Evolutionary conservation across 2,113 vertebrate species (phyloP), one percentile per base, ranked within the genome.

Genomic region (Puma concolor): DNA sequence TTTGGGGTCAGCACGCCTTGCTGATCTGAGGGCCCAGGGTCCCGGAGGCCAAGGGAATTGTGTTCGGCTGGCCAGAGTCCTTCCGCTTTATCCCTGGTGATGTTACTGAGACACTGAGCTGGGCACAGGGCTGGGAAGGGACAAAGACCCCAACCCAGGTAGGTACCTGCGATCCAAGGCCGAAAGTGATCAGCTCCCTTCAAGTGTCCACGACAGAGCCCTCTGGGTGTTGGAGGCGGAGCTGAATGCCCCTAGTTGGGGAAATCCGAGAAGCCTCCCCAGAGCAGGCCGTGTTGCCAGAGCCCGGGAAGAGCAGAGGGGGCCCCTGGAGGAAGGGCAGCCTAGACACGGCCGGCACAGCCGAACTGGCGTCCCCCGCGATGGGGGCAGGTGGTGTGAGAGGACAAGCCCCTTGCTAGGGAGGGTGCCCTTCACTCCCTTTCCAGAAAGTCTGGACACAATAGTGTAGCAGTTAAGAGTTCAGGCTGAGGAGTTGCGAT

Each of bases 311-410:
- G 25, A 52, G 54, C 25, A 6, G 14, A 4, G 44, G 11, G 41
- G 1, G 19, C 48, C 71, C 25, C 92, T n/a, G 21, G 27, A 44
- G 29, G 38, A 77, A 57, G 29, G 44, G 29, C 41, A 14, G 14
- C 71, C 12, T 23, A 60, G 67, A 21, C 29, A 67, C 0, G 8
- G 80, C 17, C 0, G 16, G 21, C 1, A 12, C 19, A 11, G 41
- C 52, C 38, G 6, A 27, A 4, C 41, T 1, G 4, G 13, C 0
- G 0, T n/a, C 3, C 38, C 41, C 41, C 80, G 14, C 11, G 7
- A 4, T 0, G 27, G 60, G 8, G 5, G 7, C 60, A 0, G 3
- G 19, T 2, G 44, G 10, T 1, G 21, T 14, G 13, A 13, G 63
- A 87, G n/a, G 44, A n/a, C 97, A 60, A 33, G 77, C 52, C 76